Base-by-base conservation (phyloP, 2,113 vertebrate genomes). In the Athene cunicularia region DNA sequence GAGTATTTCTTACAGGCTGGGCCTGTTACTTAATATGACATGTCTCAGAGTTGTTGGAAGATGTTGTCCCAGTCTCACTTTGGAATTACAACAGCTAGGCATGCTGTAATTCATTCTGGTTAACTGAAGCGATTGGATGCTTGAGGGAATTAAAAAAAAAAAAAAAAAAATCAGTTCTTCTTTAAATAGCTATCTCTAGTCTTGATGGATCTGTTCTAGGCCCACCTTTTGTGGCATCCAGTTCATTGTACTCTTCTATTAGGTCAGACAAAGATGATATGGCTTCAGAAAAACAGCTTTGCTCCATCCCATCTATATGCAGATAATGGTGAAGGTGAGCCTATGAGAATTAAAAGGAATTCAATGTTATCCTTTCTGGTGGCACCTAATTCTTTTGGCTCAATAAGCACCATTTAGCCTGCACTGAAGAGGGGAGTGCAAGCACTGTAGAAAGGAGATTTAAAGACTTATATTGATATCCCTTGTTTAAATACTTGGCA, bases 311-410 rank as follows among this genome's bases (percentile, higher is more conserved):
- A 1, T 99, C 99, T 27, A 99, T 96, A 32, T 99, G 98, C 72
- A 99, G 95, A 91, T 99, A 99, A 97, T 99, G 99, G 89, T 99
- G 99, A 91, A 99, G 98, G 88, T 99, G 99, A 97, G 99, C 99
- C 99, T 99, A 52, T 12, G 67, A 86, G 19, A 95, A 53, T 56
- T 49, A 88, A 49, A 53, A 58, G 45, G 80, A 47, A 35, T 1
- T 19, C n/a, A 76, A 27, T 7, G 10, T 94, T 83, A 82, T 6
- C 12, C 16, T 52, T 83, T 86, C 79, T 22, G 19, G 77, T 62
- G 9, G 21, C 41, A 60, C 43, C 11, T 53, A 58, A 83, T 53
- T 72, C 9, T 33, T 76, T 71, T 82, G n/a, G 30, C 28, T 89
- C 66, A 43, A 0, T 20, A 68, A 63, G 14, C 28, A 32, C 30